phyloP scores from a whole-genome alignment of 35 echinoderm and acorn worm genomes.

The Antedon bifida region DNA sequence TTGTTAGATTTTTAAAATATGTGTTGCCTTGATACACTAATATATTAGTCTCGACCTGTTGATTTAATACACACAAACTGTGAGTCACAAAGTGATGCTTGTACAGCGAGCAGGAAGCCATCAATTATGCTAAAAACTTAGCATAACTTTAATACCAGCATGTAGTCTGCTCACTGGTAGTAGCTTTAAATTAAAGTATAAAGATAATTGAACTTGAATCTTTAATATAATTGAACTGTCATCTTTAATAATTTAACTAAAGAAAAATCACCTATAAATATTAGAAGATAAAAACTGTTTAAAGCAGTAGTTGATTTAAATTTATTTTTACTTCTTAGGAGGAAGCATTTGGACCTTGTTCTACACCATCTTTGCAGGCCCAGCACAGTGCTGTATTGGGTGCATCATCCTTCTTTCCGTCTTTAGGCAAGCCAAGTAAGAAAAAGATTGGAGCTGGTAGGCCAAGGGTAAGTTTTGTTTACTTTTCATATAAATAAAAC shows the following conservation, averaged over 20 bases:
- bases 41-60: neutral
- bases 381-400: neutral
- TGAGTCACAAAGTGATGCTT: neutral
- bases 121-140: neutral
- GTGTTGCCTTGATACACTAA: no score
- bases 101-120: neutral
- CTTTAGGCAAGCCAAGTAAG: slow-evolving; percentile 41
- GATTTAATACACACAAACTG: neutral
- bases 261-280: no score
- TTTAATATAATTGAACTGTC: no score
- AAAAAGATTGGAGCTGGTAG: slow-evolving; percentile 68
- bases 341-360: neutral
- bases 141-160: neutral
- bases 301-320: no score
- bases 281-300: no score
- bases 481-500: no score
- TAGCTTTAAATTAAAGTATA: no score
- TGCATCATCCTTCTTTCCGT: neutral
- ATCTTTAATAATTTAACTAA: no score
- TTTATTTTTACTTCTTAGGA: neutral
- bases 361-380: neutral
- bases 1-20: no score
- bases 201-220: no score
- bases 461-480: slow-evolving; percentile 50
- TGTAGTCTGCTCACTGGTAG: neutral